Conservation (phyloP, 2,113 vertebrate species). For the Etia nguti region DNA sequence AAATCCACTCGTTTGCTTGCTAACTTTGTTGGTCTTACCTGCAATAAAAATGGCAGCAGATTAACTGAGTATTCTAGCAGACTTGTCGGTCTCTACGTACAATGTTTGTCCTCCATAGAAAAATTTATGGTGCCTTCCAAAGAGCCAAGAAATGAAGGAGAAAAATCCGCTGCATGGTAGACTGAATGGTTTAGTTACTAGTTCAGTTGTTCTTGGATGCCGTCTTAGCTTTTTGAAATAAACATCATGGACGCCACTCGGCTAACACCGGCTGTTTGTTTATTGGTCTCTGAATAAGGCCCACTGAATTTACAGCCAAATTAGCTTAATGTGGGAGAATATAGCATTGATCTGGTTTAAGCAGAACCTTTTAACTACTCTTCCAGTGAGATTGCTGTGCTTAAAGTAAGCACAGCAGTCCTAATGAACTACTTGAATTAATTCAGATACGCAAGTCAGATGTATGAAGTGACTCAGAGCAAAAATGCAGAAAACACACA, state of each 20-base stretch:
- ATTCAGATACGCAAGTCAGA: background rate
- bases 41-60: fast-evolving
- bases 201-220: background rate
- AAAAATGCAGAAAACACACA: background rate
- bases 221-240: background rate
- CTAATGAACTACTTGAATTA: background rate
- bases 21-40: background rate
- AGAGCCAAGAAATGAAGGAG: fast-evolving
- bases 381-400: background rate
- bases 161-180: background rate
- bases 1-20: background rate
- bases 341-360: background rate
- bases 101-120: background rate
- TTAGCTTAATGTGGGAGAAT: background rate
- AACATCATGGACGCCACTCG: background rate
- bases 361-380: background rate
- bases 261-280: background rate
- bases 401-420: background rate
- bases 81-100: background rate
- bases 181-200: background rate
- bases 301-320: background rate
- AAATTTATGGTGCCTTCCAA: background rate
- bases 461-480: background rate
- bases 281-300: background rate
- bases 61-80: background rate